phyloP scores from a whole-genome alignment of 1,140 invertebrate species.

The Drosophila suzukii region DNA sequence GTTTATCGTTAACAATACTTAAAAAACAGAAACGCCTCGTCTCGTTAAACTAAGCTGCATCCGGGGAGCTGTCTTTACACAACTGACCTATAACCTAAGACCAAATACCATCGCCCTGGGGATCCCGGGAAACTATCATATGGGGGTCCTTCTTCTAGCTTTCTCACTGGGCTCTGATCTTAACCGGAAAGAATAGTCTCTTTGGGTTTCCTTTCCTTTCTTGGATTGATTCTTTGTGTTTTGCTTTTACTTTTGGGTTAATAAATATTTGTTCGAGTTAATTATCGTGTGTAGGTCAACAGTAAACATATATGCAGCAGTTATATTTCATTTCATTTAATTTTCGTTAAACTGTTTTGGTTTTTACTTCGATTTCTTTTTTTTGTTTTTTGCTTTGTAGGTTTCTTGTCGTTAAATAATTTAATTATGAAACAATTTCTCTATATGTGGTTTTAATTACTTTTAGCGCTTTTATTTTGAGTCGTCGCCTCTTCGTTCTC shows the following conservation, averaged over 20 bases:
- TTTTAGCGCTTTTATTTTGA: slow-evolving; percentile 56
- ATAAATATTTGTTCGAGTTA: slow-evolving; percentile 67
- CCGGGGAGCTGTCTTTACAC: slow-evolving; percentile 35
- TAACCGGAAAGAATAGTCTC: slow-evolving; percentile 31
- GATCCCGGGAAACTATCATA: slow-evolving; percentile 14
- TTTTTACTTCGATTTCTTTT: slow-evolving; percentile 29
- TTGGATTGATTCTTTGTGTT: slow-evolving; percentile 25
- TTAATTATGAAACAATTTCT: slow-evolving; percentile 75
- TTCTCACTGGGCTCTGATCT: slow-evolving; percentile 10
- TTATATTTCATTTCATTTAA: slow-evolving; percentile 68
- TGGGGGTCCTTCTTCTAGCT: too few species aligned
- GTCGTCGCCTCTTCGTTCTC: slow-evolving; percentile 9
- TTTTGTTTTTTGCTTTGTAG: slow-evolving; percentile 42
- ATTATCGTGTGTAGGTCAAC: slow-evolving; percentile 60
- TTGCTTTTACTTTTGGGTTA: slow-evolving; percentile 37
- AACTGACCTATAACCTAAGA: slow-evolving; percentile 40
- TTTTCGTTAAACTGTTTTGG: slow-evolving; percentile 55
- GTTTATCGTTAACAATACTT: slow-evolving; percentile 64
- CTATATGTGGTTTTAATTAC: slow-evolving; percentile 54
- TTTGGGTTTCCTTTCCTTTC: slow-evolving; percentile 14
- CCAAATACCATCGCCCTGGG: slow-evolving; percentile 12
- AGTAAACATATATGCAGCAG: slow-evolving; percentile 78
- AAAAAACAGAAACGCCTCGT: slow-evolving; percentile 56
- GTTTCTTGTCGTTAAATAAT: slow-evolving; percentile 64
- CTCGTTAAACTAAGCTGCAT: slow-evolving; percentile 15